Conservation (phyloP, 2,797 vertebrate genomes). For the Knipowitschia caucasica region DNA sequence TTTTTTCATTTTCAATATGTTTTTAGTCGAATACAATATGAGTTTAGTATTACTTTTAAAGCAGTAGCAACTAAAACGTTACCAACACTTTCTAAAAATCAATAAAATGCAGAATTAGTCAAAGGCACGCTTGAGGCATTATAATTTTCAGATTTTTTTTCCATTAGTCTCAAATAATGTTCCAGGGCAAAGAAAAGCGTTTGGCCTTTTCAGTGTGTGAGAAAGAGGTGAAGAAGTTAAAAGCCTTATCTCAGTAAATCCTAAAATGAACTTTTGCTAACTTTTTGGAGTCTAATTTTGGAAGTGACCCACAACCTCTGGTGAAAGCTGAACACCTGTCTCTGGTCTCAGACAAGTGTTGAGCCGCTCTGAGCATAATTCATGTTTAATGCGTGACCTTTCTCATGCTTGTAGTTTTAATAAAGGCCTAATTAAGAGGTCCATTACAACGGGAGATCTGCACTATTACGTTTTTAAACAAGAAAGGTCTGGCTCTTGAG, state of each 20-base stretch:
- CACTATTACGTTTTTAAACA: conserved; percentile 39
- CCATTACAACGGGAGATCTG: conserved; percentile 32
- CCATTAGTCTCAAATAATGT: neutral
- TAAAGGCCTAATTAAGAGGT: conserved; percentile 43
- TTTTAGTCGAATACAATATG: too few relatives aligned
- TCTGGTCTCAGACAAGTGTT: conserved; percentile 1
- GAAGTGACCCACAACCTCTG: conserved; percentile 33
- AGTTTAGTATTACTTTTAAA: too few relatives aligned
- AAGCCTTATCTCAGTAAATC: neutral
- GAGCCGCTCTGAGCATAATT: conserved; percentile 22
- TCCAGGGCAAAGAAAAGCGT: neutral
- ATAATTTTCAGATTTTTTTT: conserved; percentile 4
- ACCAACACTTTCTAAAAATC: too few relatives aligned
- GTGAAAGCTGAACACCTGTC: conserved; percentile 11
- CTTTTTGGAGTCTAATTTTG: conserved; percentile 15
- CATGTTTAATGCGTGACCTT: conserved; percentile 49
- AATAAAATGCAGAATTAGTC: too few relatives aligned
- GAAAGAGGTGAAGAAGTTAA: neutral
- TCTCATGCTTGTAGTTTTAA: conserved; percentile 15
- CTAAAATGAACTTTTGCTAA: neutral
- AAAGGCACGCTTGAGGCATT: too few relatives aligned
- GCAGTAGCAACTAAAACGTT: too few relatives aligned
- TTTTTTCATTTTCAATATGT: too few relatives aligned
- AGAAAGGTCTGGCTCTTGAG: conserved; percentile 22
- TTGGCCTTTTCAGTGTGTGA: neutral